Conservation (phyloP, 2,113 vertebrate species). For the Xiphias gladius region DNA sequence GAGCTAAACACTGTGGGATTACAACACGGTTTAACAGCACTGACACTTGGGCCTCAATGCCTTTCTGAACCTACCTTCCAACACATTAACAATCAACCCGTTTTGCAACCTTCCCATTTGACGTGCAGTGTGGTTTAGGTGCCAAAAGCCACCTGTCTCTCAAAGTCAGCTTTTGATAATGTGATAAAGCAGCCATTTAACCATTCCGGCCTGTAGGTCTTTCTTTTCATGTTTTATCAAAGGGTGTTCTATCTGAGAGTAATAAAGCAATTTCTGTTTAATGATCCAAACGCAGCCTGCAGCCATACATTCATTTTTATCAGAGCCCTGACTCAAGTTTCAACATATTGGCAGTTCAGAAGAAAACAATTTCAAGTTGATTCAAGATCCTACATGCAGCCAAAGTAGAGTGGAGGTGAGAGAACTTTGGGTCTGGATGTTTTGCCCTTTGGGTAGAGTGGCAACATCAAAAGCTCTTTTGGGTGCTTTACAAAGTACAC, state of each 20-base stretch:
- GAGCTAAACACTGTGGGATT: constrained; percentile 69
- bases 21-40: constrained; percentile 65
- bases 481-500: constrained; percentile 53
- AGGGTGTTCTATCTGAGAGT: not conserved
- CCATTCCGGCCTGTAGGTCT: not conserved
- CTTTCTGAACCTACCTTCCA: constrained; percentile 39
- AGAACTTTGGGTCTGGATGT: constrained; percentile 22
- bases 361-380: constrained; percentile 41
- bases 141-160: constrained; percentile 62
- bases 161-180: constrained; percentile 38
- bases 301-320: constrained; percentile 27
- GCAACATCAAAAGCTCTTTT: constrained; percentile 65
- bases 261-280: constrained; percentile 38
- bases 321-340: constrained; percentile 18
- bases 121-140: constrained; percentile 40
- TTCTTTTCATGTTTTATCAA: constrained; percentile 45
- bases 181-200: constrained; percentile 41
- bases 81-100: constrained; percentile 42
- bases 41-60: constrained; percentile 38
- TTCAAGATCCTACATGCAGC: constrained; percentile 67
- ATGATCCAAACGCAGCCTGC: constrained; percentile 46
- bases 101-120: constrained; percentile 35
- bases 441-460: constrained; percentile 60
- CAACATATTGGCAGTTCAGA: constrained; percentile 24
- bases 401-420: constrained; percentile 7